phyloP scores from a whole-genome alignment of 1,140 invertebrate genomes.

The Drosophila subpulchrella region DNA sequence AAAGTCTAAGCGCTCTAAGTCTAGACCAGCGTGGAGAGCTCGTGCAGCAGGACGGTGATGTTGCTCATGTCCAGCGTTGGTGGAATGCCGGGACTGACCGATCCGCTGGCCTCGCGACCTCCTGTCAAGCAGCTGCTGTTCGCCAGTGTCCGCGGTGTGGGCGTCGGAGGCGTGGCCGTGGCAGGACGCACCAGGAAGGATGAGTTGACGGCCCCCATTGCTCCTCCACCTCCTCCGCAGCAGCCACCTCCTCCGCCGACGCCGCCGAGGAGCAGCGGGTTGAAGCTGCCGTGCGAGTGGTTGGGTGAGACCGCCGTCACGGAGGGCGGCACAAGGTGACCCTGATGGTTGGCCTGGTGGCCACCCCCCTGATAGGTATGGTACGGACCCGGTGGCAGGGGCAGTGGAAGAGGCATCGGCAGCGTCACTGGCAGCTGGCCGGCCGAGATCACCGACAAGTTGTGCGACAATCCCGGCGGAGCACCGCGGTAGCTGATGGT shows the following conservation, averaged over 20 bases:
- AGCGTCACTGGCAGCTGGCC: conserved; percentile 23
- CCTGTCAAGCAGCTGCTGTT: conserved; percentile 42
- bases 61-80: conserved; percentile 89
- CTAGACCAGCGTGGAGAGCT: conserved; percentile 89
- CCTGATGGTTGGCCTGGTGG: conserved; percentile 19
- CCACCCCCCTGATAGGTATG: conserved; percentile 56
- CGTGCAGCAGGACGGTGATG: conserved; percentile 88
- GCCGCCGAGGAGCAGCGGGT: conserved; percentile 59
- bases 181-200: conserved; percentile 84
- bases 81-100: conserved; percentile 87
- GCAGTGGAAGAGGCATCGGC: conserved; percentile 12
- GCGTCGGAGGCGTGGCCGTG: conserved; percentile 85
- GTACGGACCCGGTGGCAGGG: conserved; percentile 22
- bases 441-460: conserved; percentile 47
- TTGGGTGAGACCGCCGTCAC: conserved; percentile 83
- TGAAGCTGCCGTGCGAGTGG: conserved; percentile 83
- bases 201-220: conserved; percentile 52
- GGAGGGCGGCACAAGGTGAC: conserved; percentile 62
- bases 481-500: conserved; percentile 86
- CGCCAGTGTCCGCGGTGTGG: conserved; percentile 79
- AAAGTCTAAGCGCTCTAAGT: conserved; percentile 1
- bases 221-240: conserved; percentile 30
- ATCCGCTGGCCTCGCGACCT: conserved; percentile 86
- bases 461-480: conserved; percentile 51
- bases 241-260: conserved; percentile 30